phyloP scores from a whole-genome alignment of 2,797 vertebrate species.

The Enteromius radiatus region DNA sequence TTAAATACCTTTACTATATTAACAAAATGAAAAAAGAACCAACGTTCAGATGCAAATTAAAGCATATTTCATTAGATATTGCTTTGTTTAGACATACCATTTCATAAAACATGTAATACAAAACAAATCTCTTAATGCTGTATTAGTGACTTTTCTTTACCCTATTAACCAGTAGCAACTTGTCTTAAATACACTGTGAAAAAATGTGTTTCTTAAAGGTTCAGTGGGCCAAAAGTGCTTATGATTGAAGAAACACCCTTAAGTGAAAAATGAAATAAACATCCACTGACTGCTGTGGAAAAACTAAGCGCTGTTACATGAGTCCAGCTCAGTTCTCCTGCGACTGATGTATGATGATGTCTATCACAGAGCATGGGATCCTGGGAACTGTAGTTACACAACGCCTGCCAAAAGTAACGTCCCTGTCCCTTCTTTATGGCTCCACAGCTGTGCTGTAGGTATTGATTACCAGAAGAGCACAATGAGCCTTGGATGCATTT shows the following conservation, averaged over 20 bases:
- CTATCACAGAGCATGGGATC: constrained; percentile 39
- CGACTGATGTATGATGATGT: constrained; percentile 18
- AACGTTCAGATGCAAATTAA: neutral
- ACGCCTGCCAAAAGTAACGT: constrained; percentile 27
- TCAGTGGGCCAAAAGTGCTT: neutral
- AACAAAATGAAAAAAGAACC: neutral
- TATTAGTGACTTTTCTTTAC: neutral
- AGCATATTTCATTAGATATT: neutral
- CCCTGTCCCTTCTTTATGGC: constrained; percentile 68
- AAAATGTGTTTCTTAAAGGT: neutral
- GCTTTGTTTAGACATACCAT: neutral
- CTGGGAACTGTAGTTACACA: constrained; percentile 49
- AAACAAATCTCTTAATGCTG: neutral
- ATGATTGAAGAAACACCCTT: neutral
- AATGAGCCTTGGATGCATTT: constrained; percentile 61
- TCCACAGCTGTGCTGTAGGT: constrained; percentile 76
- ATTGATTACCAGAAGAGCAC: constrained; percentile 77
- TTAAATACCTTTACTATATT: neutral
- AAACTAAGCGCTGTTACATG: constrained; percentile 1
- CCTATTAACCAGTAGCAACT: neutral
- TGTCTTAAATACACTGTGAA: neutral
- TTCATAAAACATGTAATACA: neutral
- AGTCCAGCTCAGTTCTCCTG: neutral
- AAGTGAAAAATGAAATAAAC: neutral
- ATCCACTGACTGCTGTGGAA: neutral